These are phyloP conservation scores for Pseudanteris insignis DNA, from an alignment of 2,888 invertebrate species.

Conservation along the genomic window DNA sequence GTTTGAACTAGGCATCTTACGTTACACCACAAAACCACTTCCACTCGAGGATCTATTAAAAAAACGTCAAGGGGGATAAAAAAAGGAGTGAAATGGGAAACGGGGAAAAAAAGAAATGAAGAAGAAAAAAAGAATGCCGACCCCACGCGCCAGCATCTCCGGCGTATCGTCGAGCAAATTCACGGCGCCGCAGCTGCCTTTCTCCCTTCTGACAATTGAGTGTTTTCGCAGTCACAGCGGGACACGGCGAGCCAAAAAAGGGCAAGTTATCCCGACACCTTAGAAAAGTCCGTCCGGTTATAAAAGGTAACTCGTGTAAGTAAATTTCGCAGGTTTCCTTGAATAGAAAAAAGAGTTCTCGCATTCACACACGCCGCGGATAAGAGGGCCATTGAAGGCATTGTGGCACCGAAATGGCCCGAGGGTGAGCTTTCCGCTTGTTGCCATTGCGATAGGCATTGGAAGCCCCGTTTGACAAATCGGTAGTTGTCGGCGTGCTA, in stretches of 20 bases:
- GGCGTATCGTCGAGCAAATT: too few species aligned
- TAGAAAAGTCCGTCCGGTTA: conserved; percentile 50
- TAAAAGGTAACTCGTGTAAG: conserved; percentile 54
- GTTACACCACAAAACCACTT: too few species aligned
- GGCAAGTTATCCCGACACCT: conserved; percentile 54
- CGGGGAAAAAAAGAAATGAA: not conserved
- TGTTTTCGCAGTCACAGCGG: conserved; percentile 21
- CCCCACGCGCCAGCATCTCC: too few species aligned
- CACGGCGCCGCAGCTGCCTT: too few species aligned
- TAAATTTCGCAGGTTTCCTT: conserved; percentile 63
- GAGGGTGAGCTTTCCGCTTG: conserved; percentile 63
- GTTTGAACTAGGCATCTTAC: too few species aligned
- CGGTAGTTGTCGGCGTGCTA: conserved; percentile 63
- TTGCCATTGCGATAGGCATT: conserved; percentile 62
- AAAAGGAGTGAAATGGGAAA: conserved; percentile 4
- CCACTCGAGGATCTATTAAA: too few species aligned
- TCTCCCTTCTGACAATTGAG: conserved; percentile 8
- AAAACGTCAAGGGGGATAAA: too few species aligned
- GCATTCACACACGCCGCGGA: conserved; percentile 44
- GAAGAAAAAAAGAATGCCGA: too few species aligned
- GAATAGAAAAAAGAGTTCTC: conserved; percentile 47
- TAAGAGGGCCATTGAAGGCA: conserved; percentile 58
- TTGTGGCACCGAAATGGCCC: conserved; percentile 56
- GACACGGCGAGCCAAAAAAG: conserved; percentile 19
- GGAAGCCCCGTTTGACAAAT: conserved; percentile 65